These are phyloP conservation scores for Sarcophaga bullata DNA, from an alignment of 1,140 invertebrate genomes.

Conservation along the genomic window DNA sequence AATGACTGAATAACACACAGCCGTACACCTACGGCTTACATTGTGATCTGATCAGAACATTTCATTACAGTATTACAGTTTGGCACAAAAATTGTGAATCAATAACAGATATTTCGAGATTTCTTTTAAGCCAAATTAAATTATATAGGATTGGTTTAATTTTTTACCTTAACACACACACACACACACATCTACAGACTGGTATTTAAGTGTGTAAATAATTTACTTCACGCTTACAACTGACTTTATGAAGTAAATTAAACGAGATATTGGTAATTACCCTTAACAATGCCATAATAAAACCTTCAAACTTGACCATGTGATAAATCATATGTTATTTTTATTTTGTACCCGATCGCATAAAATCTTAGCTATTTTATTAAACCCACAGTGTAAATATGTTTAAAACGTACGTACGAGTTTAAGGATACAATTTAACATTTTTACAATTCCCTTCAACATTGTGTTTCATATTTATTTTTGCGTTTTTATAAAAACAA, in stretches of 20 bases:
- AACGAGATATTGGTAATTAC: no score
- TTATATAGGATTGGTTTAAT: no score
- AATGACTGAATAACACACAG: not conserved
- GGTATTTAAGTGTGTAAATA: no score
- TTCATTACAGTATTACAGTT: not conserved
- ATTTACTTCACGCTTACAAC: no score
- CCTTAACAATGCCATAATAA: no score
- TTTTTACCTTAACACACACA: not conserved
- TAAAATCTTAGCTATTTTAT: no score
- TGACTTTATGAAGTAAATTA: no score
- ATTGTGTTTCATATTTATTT: not conserved
- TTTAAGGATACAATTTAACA: not conserved
- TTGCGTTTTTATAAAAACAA: constrained; percentile 16
- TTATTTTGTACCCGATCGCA: no score
- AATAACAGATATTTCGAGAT: not conserved
- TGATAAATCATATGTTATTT: no score
- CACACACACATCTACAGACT: not conserved
- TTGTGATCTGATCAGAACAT: not conserved
- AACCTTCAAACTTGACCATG: no score
- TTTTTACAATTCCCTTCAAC: constrained; percentile 7
- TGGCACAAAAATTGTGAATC: not conserved
- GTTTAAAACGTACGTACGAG: not conserved
- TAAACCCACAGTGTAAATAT: no score
- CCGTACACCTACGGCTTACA: not conserved
- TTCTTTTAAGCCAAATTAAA: no score